Evolutionary conservation across 2,113 vertebrate genomes (phyloP), one percentile per base, ranked within the genome.

Genomic region (Acanthochromis polyacanthus): DNA sequence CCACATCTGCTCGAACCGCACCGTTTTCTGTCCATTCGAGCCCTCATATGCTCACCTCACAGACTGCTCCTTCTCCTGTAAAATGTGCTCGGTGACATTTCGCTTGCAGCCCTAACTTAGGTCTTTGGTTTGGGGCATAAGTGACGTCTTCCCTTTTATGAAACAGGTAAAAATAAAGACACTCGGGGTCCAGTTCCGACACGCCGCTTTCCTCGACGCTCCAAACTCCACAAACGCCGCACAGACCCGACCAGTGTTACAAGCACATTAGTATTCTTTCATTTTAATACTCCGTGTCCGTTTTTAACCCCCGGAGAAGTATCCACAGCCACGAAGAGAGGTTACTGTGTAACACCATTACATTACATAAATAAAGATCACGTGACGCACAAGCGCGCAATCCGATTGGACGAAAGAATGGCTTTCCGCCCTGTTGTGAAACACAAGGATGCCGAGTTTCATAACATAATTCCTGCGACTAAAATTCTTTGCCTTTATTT

Each of bases 321-420:
- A 45, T 64, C 51, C 23, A 10, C 36, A 1, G 51, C 23, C 76
- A 53, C 66, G 71, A 61, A 78, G 71, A 80, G 52, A 48, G 68
- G 82, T 83, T 88, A 83, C 87, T 73, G 57, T 88, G 84, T 89
- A 81, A 91, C 91, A 90, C 91, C 87, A 85, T 90, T 89, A 76
- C 88, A 0, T 95, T 94, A 94, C 91, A 89, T 95, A 95, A 95
- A 95, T 94, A 94, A 93, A 92, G 78, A 83, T 36, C 94, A 95
- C 74, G 92, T 95, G 95, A 93, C 62, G 28, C 55, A 0, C 23
- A 22, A 65, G 52, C 78, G 52, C 12, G 60, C 66, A 0, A n/a
- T 53, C 38, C 63, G 20, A 95, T 95, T 95, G 95, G 95, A n/a
- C 9, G 25, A 66, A 1, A 7, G 36, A 63, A 1, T 17, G 30